Evolutionary conservation across 2,888 invertebrate genomes (phyloP), one percentile per base, ranked within the genome.

Genomic region (Papilio elwesi): DNA sequence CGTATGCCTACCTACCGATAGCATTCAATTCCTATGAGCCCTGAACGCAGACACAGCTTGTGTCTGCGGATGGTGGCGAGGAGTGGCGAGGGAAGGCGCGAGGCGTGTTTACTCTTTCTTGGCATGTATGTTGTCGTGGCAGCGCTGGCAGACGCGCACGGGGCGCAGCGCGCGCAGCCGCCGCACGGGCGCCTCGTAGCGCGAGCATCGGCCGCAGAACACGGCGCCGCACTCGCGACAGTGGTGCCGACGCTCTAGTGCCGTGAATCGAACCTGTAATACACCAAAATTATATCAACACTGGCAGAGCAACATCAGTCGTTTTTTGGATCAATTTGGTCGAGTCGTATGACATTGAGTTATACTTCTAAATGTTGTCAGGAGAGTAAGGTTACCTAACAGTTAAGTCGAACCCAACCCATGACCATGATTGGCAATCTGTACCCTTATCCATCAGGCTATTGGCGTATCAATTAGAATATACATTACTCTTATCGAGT

Each of bases 171-270:
- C 99, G 68, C 98, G 96, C 82, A 99, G 94, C 65, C 98, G 96
- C 0, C 97, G 97, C 82, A 99, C 99, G 92, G 99, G 98, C 79
- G 98, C 98, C 92, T 99, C 98, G 94, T 98, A 99, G 75, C 98
- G 96, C 87, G 98, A 98, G 94, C 99, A 99, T 87, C 97, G 98
- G 38, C 98, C 98, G 94, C 99, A 99, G 94, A 99, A 99, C 75
- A 99, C 97, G 83, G 97, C 97, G 73, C 99, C 99, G 92, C 99
- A 99, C 90, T 99, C 99, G 74, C 99, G 96, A 90, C 99, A 99
- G 93, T 99, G 99, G 93, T 99, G 99, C 76, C 98, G 96, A 10
- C 99, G 95, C 92, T 99, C 99, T 76, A 98, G 97, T 64, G 99
- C 96, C 66, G 97, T 98, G 94, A 99, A 99, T 80, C 96, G 95